Conservation (phyloP, 2,888 invertebrate species). For the Melanchra persicariae region DNA sequence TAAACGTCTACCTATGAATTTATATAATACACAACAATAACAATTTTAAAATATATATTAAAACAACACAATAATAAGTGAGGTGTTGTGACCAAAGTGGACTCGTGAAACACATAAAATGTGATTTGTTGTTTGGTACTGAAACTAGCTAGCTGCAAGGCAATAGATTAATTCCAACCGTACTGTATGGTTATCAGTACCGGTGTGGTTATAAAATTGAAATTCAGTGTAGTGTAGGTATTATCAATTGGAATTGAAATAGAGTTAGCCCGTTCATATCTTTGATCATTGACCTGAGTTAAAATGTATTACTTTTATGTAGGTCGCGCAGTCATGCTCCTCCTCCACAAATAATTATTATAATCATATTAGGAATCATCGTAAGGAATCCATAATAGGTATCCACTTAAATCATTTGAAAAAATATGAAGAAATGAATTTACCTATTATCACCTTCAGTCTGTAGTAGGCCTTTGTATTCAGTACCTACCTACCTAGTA, state of each 20-base stretch:
- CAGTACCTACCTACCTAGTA: neutral
- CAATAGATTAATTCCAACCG: constrained; percentile 41
- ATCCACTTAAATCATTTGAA: neutral
- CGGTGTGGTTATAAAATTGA: constrained; percentile 39
- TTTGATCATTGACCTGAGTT: constrained; percentile 6
- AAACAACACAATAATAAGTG: constrained; percentile 26
- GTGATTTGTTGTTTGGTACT: constrained; percentile 50
- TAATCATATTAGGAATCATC: constrained; percentile 1
- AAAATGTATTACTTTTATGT: neutral
- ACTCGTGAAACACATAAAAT: constrained; percentile 36
- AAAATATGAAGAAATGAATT: too few relatives aligned
- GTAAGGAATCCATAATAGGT: neutral
- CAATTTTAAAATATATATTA: constrained; percentile 2
- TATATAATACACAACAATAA: neutral
- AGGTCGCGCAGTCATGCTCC: neutral
- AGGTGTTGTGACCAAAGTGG: constrained; percentile 52
- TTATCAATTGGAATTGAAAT: constrained; percentile 35
- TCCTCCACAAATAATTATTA: neutral
- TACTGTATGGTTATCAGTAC: constrained; percentile 50
- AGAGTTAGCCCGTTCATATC: constrained; percentile 4
- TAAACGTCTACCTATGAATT: neutral
- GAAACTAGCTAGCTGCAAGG: constrained; percentile 32
- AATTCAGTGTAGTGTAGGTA: constrained; percentile 19
- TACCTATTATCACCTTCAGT: neutral
- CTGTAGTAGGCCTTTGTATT: neutral